Conservation (phyloP, 2,888 invertebrate genomes). For the Anagyrus pseudococci region DNA sequence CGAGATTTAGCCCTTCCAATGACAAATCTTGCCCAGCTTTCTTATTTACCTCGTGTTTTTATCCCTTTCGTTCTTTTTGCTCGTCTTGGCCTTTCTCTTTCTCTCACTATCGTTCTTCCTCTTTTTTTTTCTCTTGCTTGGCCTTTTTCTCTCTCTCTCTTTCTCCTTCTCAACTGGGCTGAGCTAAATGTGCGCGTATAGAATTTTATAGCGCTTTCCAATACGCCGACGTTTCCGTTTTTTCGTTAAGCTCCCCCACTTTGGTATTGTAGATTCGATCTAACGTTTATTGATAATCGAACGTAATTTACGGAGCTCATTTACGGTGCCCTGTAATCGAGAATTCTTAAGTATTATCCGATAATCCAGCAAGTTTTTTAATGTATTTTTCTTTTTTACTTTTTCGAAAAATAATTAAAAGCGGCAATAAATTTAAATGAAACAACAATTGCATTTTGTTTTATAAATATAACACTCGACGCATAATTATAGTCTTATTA, state of each 20-base stretch:
- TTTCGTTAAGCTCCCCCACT: slow-evolving; percentile 1
- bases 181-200: background rate
- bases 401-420: too few relatives aligned
- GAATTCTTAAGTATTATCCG: background rate
- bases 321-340: background rate
- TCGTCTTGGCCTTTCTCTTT: background rate
- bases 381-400: too few relatives aligned
- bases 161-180: background rate
- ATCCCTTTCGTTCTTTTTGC: background rate
- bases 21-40: slow-evolving; percentile 20
- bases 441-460: too few relatives aligned
- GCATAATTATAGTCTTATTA: too few relatives aligned
- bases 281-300: slow-evolving; percentile 30
- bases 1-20: slow-evolving; percentile 25
- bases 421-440: too few relatives aligned
- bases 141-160: background rate
- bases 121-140: background rate
- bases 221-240: slow-evolving; percentile 10
- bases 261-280: slow-evolving; percentile 2
- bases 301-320: slow-evolving; percentile 21
- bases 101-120: background rate
- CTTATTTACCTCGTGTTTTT: background rate
- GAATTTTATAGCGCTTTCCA: slow-evolving; percentile 22
- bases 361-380: background rate
- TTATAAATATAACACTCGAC: too few relatives aligned